Evolutionary conservation across 2,797 vertebrate species (phyloP).

Genomic region (Brachyalestes nurse): DNA sequence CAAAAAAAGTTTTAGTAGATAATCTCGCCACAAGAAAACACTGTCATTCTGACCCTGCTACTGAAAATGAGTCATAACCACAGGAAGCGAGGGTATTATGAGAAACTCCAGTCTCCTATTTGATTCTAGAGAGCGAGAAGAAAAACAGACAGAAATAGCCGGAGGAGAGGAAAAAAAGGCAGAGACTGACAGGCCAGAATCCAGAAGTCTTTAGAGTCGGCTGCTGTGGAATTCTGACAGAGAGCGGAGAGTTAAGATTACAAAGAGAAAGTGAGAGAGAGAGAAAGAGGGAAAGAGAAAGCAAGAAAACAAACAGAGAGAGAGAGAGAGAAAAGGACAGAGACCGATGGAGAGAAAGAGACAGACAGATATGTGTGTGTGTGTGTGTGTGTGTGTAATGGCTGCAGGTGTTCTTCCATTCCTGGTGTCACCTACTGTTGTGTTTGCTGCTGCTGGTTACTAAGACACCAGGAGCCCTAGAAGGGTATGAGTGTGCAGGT

Average conservation of each 20-base stretch:
- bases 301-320: background rate
- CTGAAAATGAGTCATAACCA: background rate
- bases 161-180: background rate
- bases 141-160: background rate
- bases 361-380: background rate
- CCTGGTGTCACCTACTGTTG: background rate
- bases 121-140: background rate
- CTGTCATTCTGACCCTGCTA: background rate
- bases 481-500: background rate
- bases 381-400: background rate
- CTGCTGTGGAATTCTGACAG: background rate
- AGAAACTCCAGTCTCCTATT: background rate
- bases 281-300: background rate
- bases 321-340: background rate
- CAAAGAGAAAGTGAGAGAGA: background rate
- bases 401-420: background rate
- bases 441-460: conserved; percentile 7
- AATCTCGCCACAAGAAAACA: background rate
- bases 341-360: background rate
- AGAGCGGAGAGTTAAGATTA: background rate
- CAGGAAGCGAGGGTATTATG: background rate
- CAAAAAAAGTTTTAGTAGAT: background rate
- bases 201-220: background rate
- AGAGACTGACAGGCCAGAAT: background rate
- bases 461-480: background rate